phyloP scores from a whole-genome alignment of 1,140 invertebrate species.

The Hyles euphorbiae region DNA sequence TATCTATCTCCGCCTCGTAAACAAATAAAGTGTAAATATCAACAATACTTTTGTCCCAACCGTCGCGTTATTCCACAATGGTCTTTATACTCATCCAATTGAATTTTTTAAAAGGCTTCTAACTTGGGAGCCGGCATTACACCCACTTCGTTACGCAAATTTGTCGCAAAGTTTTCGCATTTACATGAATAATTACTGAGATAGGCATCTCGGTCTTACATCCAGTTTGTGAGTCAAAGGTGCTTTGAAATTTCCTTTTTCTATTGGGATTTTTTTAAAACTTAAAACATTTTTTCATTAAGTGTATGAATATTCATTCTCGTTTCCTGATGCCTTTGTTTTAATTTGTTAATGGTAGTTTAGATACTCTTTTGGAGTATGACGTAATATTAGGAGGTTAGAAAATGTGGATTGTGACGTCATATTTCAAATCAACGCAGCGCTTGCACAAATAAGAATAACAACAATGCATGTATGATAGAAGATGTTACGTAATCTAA shows the following conservation, averaged over 20 bases:
- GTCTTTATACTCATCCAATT: background rate
- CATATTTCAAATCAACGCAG: too few species aligned
- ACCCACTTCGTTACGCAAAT: slow-evolving; percentile 21
- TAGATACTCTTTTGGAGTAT: too few species aligned
- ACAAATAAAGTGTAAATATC: too few species aligned
- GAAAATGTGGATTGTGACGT: too few species aligned
- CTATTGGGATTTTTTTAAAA: slow-evolving; percentile 8
- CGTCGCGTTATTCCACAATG: too few species aligned
- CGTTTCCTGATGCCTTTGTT: background rate
- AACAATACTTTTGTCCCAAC: too few species aligned
- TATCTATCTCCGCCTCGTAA: too few species aligned
- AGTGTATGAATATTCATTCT: slow-evolving; percentile 8
- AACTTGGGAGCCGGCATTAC: slow-evolving; percentile 1
- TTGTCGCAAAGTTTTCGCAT: slow-evolving; percentile 28
- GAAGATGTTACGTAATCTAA: too few species aligned
- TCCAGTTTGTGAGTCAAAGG: slow-evolving; percentile 5
- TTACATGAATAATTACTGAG: slow-evolving; percentile 29
- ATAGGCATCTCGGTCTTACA: slow-evolving; percentile 9
- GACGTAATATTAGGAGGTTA: too few species aligned
- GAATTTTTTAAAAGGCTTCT: background rate
- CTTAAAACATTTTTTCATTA: background rate
- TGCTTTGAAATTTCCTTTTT: slow-evolving; percentile 5
- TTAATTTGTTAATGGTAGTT: too few species aligned
- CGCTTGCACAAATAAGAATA: too few species aligned
- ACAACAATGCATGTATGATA: too few species aligned